Percentiles rank a stretch among this genome's conserved stretches.
Conservation (phyloP, 2,888 invertebrate species). For the Phalera bucephala region DNA sequence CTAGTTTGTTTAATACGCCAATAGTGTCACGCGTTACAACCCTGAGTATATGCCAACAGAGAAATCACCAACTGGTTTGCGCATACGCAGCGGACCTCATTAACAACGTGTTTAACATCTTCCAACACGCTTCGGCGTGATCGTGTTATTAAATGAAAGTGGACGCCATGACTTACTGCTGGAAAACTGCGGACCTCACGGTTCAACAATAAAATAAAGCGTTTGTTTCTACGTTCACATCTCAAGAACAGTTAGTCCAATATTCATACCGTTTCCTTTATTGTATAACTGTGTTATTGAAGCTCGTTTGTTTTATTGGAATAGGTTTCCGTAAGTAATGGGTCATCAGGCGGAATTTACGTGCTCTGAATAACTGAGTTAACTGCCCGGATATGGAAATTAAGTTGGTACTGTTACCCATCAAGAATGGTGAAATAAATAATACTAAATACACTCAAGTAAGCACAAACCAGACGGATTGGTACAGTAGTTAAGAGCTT, state of each 20-base stretch:
- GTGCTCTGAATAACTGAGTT: too few species aligned
- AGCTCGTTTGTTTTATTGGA: neutral
- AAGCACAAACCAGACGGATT: too few species aligned
- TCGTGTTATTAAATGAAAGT: slow-evolving; percentile 55
- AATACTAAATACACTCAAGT: too few species aligned
- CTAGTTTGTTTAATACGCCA: too few species aligned
- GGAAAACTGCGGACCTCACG: slow-evolving; percentile 8
- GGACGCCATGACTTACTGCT: slow-evolving; percentile 29
- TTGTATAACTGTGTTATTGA: neutral
- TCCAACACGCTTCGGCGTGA: slow-evolving; percentile 25
- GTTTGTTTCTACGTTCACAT: neutral
- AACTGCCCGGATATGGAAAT: too few species aligned
- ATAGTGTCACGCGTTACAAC: too few species aligned
- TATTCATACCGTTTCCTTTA: neutral
- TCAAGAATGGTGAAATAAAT: too few species aligned
- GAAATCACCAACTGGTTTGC: slow-evolving; percentile 39
- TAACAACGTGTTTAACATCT: slow-evolving; percentile 43
- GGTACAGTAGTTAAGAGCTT: too few species aligned
- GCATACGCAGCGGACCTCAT: slow-evolving; percentile 31
- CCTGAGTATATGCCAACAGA: slow-evolving; percentile 17
- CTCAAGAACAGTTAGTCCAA: neutral
- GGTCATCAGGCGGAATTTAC: too few species aligned
- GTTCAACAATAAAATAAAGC: neutral
- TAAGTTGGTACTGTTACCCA: too few species aligned
- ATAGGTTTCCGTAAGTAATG: too few species aligned